Percentiles rank a stretch among this genome's conserved stretches.
Evolutionary conservation across 2,797 vertebrate species (phyloP).

Genomic region (Schizopygopsis pylzovi): DNA sequence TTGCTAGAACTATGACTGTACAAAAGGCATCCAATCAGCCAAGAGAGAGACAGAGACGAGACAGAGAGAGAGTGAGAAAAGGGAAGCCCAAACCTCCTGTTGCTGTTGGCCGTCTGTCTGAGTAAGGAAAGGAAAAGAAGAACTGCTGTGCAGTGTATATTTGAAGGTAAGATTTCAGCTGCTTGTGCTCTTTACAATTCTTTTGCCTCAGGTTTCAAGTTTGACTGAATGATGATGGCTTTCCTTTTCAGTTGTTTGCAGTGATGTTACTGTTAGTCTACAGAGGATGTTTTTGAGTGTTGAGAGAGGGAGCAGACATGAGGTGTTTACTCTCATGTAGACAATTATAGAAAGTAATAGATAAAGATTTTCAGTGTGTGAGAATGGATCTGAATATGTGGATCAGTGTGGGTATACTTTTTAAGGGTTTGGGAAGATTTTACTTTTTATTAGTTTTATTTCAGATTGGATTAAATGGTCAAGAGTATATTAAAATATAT

Average conservation of each 20-base stretch:
- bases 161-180: conserved; percentile 27
- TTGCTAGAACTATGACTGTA: background rate
- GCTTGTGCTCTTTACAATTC: background rate
- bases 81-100: conserved; percentile 26
- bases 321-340: conserved; percentile 3
- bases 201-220: background rate
- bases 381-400: background rate
- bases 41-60: background rate
- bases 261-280: background rate
- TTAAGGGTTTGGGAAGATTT: background rate
- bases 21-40: conserved; percentile 12
- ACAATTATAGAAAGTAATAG: background rate
- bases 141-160: conserved; percentile 1
- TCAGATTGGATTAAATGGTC: background rate
- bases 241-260: background rate
- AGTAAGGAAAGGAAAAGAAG: conserved; percentile 18
- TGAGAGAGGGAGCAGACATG: background rate
- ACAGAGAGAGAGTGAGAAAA: background rate
- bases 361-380: background rate
- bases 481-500: background rate
- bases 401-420: background rate
- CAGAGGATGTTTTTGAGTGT: background rate
- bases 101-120: conserved; percentile 3
- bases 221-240: background rate
- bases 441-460: background rate